Conservation (phyloP, 2,113 vertebrate species). For the Gadus macrocephalus region DNA sequence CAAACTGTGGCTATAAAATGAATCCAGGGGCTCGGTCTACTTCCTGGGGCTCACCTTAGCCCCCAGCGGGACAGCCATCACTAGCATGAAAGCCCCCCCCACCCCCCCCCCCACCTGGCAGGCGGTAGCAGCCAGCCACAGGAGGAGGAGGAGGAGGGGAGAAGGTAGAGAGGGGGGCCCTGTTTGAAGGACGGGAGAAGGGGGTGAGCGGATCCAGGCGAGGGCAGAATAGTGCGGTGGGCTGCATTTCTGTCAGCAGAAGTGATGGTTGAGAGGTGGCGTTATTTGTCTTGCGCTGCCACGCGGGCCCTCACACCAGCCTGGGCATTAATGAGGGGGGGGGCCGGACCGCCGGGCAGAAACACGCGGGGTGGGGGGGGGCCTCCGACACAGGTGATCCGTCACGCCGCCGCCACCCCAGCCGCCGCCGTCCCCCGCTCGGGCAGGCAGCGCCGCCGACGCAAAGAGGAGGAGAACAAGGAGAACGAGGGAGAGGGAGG, state of each 20-base stretch:
- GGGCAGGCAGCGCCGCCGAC: slow-evolving; percentile 13
- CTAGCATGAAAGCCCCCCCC: slow-evolving; percentile 44
- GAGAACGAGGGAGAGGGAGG: slow-evolving; percentile 34
- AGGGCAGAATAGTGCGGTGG: slow-evolving; percentile 77
- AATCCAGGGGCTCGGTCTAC: slow-evolving; percentile 12
- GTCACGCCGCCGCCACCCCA: slow-evolving; percentile 59
- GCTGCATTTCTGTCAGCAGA: slow-evolving; percentile 81
- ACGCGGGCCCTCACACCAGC: slow-evolving; percentile 67
- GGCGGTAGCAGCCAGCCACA: neutral
- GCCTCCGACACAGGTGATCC: slow-evolving; percentile 69
- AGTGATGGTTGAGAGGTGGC: slow-evolving; percentile 76
- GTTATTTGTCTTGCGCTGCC: slow-evolving; percentile 81
- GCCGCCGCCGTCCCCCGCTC: slow-evolving; percentile 19
- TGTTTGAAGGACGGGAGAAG: slow-evolving; percentile 73
- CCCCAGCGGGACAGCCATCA: slow-evolving; percentile 33
- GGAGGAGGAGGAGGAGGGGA: slow-evolving; percentile 54
- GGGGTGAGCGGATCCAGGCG: slow-evolving; percentile 66
- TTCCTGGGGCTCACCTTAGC: slow-evolving; percentile 31
- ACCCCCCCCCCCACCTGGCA: too few relatives aligned
- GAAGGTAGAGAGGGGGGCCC: slow-evolving; percentile 15
- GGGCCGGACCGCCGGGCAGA: slow-evolving; percentile 74
- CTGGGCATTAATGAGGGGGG: slow-evolving; percentile 78
- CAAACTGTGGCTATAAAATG: neutral
- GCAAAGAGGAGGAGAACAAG: neutral
- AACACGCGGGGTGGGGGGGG: slow-evolving; percentile 55